Percentiles rank a stretch among this genome's conserved stretches.
Evolutionary conservation across 2,113 vertebrate genomes (phyloP).

Genomic region (Melanocharis versteri): DNA sequence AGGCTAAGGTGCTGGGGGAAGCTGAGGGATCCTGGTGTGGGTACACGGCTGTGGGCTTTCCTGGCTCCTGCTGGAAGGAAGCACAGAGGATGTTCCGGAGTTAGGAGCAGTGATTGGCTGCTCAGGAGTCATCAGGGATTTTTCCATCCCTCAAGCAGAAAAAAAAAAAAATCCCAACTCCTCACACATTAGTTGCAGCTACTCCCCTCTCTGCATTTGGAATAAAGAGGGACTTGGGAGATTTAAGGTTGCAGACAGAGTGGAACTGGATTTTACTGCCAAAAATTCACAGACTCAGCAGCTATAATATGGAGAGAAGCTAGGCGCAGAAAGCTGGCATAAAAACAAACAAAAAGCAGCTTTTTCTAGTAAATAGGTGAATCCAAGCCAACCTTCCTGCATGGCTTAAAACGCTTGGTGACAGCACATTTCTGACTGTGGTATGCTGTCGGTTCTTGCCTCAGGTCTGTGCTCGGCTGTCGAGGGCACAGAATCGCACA

Average conservation of each 20-base stretch:
- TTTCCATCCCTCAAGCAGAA: background rate
- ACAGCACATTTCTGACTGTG: background rate
- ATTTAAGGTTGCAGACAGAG: background rate
- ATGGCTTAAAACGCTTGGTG: background rate
- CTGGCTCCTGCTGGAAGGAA: background rate
- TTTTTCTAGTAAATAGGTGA: background rate
- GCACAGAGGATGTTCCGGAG: background rate
- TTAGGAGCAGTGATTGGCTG: background rate
- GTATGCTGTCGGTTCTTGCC: background rate
- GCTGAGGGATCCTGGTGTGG: background rate
- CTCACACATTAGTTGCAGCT: background rate
- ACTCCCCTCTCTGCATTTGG: background rate
- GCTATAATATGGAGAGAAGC: background rate
- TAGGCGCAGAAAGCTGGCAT: background rate
- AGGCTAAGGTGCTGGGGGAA: background rate
- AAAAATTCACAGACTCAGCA: background rate
- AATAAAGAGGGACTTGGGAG: background rate
- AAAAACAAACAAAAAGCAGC: background rate
- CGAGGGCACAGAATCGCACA: accelerated
- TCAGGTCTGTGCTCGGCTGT: background rate
- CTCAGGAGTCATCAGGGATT: background rate
- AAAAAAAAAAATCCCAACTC: background rate
- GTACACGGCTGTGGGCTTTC: background rate
- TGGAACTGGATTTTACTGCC: background rate
- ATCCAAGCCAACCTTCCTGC: background rate